Evolutionary conservation across 1,140 invertebrate species (phyloP).

Genomic region (Cylas formicarius): DNA sequence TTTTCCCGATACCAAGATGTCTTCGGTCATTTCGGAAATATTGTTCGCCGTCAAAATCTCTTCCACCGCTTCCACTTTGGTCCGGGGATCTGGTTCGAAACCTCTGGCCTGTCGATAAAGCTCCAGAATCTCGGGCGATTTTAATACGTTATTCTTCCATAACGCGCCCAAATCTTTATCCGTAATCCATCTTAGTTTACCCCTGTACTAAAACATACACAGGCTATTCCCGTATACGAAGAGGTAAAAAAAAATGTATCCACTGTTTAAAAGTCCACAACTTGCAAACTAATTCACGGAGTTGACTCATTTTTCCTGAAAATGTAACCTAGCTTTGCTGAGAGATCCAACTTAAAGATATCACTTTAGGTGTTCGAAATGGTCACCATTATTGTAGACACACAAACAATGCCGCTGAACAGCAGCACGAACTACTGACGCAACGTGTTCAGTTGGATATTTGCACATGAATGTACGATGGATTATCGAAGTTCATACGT

Average conservation of each 20-base stretch:
- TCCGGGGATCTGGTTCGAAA: conserved; percentile 2
- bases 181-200: conserved; percentile 30
- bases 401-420: too few relatives aligned
- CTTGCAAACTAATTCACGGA: too few relatives aligned
- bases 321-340: too few relatives aligned
- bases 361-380: too few relatives aligned
- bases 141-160: conserved; percentile 18
- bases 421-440: too few relatives aligned
- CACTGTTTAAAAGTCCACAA: too few relatives aligned
- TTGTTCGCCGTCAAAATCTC: conserved; percentile 19
- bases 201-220: conserved; percentile 26
- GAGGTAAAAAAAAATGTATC: conserved; percentile 1
- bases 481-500: too few relatives aligned
- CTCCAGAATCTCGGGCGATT: conserved; percentile 30
- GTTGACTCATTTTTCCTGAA: too few relatives aligned
- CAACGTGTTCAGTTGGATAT: too few relatives aligned
- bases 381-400: too few relatives aligned
- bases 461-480: too few relatives aligned
- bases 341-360: too few relatives aligned
- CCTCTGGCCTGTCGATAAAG: conserved; percentile 14
- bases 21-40: conserved; percentile 29
- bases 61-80: conserved; percentile 12
- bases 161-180: conserved; percentile 27
- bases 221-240: not conserved
- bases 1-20: conserved; percentile 27